Conservation (phyloP, 2,113 vertebrate species). For the Phaethon lepturus region DNA sequence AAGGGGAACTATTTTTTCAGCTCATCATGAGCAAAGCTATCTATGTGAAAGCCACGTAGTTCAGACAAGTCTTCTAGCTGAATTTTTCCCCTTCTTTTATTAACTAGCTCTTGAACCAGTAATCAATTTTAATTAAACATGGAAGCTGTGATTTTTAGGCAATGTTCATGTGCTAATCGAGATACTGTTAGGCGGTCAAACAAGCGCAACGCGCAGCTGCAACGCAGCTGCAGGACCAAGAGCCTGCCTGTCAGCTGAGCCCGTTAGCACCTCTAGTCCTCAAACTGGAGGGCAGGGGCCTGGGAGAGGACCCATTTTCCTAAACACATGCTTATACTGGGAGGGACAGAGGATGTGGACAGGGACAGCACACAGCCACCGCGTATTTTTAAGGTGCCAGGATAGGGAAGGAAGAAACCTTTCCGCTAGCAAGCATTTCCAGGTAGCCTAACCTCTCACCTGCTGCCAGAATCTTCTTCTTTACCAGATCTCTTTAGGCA, state of each 20-base stretch:
- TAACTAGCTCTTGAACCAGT: background rate
- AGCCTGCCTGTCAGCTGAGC: background rate
- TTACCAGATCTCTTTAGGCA: background rate
- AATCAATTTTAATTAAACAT: background rate
- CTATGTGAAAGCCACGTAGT: background rate
- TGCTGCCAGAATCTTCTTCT: background rate
- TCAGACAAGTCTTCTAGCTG: background rate
- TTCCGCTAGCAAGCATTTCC: background rate
- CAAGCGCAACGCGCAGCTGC: background rate
- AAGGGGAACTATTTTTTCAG: background rate
- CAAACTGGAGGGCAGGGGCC: background rate
- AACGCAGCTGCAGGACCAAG: background rate
- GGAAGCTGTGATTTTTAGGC: background rate
- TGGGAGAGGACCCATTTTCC: background rate
- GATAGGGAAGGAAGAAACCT: background rate
- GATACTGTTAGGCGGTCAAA: background rate
- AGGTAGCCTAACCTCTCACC: background rate
- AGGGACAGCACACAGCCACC: background rate
- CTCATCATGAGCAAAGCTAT: background rate
- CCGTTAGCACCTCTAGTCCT: background rate
- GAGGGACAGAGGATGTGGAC: background rate
- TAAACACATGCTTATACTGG: background rate
- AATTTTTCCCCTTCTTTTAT: background rate
- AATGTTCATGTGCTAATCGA: background rate
- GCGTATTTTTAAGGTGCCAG: background rate